Base-by-base conservation (phyloP, 2,888 invertebrate genomes). In the Gortyna flavago region DNA sequence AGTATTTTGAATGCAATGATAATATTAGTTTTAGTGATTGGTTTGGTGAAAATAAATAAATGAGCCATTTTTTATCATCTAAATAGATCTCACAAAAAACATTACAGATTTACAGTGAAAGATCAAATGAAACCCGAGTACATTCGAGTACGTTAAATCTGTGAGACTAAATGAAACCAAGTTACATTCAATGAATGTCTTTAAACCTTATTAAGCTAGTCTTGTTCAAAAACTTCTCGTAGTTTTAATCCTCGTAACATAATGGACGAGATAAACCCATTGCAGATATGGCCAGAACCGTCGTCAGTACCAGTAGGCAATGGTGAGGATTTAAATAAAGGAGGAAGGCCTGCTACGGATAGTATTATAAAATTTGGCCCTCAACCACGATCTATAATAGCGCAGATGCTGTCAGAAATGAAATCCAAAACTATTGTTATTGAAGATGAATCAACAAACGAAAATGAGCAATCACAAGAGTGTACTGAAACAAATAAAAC, bases 301-400 rank as follows among this genome's bases (percentile, higher is more conserved):
- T 44, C 79, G 29, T 21, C 66, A 44, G 48, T 48, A 67, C 18
- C 66, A 44, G 48, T 48, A 67, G 48, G 64, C 21, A 84, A 77
- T 68, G 48, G 32, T 16, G 68, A 81, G 69, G 71, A 66, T 57
- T 41, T 72, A 71, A 94, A 93, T 85, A 90, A 80, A 85, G 90
- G 90, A 82, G 96, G 96, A 6, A 91, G 96, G 84, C 96, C 96
- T 57, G 85, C 76, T 59, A 90, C 88, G 68, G 87, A 83, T 38
- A 91, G 92, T 64, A 85, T 90, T 41, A 89, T 92, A 66, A 89
- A 85, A 78, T 96, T 95, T 87, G 91, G 93, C 66, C 89, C 94
- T 68, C 93, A 94, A 85, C 96, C 95, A 29, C 91, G 90, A 80
- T 96, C 96, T n/a, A 91, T 94, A 44, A 89, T 96, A 82, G 93